Base-by-base conservation (phyloP, 2,888 invertebrate genomes). In the Euclidia mi region DNA sequence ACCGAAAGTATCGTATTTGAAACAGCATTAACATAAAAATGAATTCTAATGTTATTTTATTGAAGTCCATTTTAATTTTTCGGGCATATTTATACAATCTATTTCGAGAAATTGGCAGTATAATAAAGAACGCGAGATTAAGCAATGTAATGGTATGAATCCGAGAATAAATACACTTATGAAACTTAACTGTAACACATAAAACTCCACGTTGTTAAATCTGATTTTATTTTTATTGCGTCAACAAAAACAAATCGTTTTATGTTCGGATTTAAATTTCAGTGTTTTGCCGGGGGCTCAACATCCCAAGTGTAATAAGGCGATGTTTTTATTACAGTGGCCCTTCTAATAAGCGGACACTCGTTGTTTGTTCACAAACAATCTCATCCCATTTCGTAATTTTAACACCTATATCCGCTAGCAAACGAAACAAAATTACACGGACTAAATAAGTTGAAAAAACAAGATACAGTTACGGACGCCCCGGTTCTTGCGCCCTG, bases 301-400 rank as follows among this genome's bases (percentile, higher is more conserved):
- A 78, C 71, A 75, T 78, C 78, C 81, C 71, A 64, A 73, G 71
- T 82, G 87, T 88, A 91, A 91, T 89, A 89, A 89, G 91, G 89
- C 85, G 79, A 88, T 91, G 91, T 90, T 92, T 92, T 92, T 92
- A 92, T 92, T 92, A 92, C 89, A 82, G 75, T 78, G 78, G 81
- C 85, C 88, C 85, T 84, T 87, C 87, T 92, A 92, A 91, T 92
- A 92, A 89, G 86, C 90, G 91, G 90, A 87, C 89, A 89, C 83
- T 87, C 81, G 78, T 71, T 91, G 90, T 92, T 92, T 90, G 88
- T 84, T 85, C 80, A 82, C 91, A 90, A 91, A 90, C 90, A 92
- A 89, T 90, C 85, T 88, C 86, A 85, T 90, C 80, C 79, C 77
- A 81, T 85, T 88, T 78, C 79, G 84, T 88, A 87, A 90, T 91